These are phyloP conservation scores for Seriola dumerili DNA, from an alignment of 2,113 vertebrate genomes.

Conservation along the genomic window DNA sequence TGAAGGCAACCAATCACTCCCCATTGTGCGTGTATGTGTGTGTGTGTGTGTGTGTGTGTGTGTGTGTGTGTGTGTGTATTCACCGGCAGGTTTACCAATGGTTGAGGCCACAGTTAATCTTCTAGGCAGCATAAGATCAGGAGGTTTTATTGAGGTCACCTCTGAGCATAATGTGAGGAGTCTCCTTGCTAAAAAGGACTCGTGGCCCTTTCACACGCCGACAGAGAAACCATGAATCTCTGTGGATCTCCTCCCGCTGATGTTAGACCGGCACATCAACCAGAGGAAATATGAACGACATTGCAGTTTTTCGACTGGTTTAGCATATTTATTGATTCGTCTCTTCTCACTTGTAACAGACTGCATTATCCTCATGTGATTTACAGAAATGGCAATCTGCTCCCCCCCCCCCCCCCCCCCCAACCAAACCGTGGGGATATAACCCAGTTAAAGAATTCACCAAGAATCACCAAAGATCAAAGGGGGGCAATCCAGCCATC, in stretches of 20 bases:
- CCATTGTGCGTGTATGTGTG: constrained; percentile 45
- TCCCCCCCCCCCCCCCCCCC: background rate
- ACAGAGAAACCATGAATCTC: constrained; percentile 15
- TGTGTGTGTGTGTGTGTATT: constrained; percentile 5
- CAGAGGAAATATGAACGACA: constrained; percentile 18
- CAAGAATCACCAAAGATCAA: constrained; percentile 70
- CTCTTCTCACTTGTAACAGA: constrained; percentile 45
- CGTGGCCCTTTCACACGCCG: constrained; percentile 4
- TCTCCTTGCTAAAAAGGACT: constrained; percentile 27
- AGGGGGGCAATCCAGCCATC: constrained; percentile 59
- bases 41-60: background rate
- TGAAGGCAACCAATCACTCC: constrained; percentile 66
- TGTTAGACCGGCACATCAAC: background rate
- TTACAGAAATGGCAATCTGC: constrained; percentile 55
- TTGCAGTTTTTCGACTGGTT: constrained; percentile 23
- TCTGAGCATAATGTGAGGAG: constrained; percentile 48
- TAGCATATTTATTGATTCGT: constrained; percentile 45
- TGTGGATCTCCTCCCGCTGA: constrained; percentile 8
- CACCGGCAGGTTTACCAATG: constrained; percentile 1
- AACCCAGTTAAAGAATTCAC: constrained; percentile 59
- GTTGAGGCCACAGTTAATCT: constrained; percentile 59
- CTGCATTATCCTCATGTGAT: constrained; percentile 44
- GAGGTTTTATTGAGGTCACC: constrained; percentile 66
- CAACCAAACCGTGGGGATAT: constrained; percentile 48
- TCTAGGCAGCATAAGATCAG: constrained; percentile 53